phyloP scores from a whole-genome alignment of 2,888 invertebrate genomes.

The Acanthococcus lagerstroemiae region DNA sequence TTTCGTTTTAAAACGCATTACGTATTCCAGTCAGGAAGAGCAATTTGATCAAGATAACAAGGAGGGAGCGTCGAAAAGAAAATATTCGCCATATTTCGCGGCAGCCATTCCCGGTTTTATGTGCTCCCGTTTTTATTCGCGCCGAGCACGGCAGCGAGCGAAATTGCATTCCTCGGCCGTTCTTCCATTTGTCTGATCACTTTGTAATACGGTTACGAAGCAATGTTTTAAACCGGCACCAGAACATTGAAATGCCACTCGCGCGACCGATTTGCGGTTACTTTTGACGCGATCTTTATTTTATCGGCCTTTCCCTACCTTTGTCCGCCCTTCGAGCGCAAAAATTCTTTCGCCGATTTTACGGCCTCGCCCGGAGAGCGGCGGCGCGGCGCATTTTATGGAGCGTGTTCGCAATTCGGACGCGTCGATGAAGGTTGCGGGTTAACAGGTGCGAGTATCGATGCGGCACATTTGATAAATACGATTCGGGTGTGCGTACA shows the following conservation, averaged over 20 bases:
- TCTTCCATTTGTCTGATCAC: slow-evolving; percentile 28
- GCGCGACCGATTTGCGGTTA: slow-evolving; percentile 17
- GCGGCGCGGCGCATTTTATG: too few species aligned
- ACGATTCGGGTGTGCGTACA: neutral
- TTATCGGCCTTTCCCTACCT: slow-evolving; percentile 7
- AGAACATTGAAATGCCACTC: slow-evolving; percentile 19
- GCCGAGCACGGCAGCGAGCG: slow-evolving; percentile 12
- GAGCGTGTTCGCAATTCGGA: too few species aligned
- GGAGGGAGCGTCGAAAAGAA: slow-evolving; percentile 28
- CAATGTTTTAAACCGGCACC: slow-evolving; percentile 7
- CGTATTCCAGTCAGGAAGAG: slow-evolving; percentile 28
- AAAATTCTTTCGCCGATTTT: too few species aligned
- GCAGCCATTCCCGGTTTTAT: slow-evolving; percentile 22
- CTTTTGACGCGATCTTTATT: slow-evolving; percentile 17
- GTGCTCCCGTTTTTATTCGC: slow-evolving; percentile 20
- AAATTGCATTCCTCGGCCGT: slow-evolving; percentile 19
- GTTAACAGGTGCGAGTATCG: too few species aligned
- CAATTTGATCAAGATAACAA: slow-evolving; percentile 29
- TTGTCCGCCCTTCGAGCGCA: too few species aligned
- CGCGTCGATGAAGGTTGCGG: too few species aligned
- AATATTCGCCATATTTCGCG: slow-evolving; percentile 26
- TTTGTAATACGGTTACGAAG: slow-evolving; percentile 25
- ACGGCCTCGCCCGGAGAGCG: too few species aligned
- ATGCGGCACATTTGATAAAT: too few species aligned
- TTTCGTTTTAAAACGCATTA: slow-evolving; percentile 15